These are phyloP conservation scores for Rotaria sp. DNA, from an alignment of 2,888 invertebrate genomes.

Conservation along the genomic window DNA sequence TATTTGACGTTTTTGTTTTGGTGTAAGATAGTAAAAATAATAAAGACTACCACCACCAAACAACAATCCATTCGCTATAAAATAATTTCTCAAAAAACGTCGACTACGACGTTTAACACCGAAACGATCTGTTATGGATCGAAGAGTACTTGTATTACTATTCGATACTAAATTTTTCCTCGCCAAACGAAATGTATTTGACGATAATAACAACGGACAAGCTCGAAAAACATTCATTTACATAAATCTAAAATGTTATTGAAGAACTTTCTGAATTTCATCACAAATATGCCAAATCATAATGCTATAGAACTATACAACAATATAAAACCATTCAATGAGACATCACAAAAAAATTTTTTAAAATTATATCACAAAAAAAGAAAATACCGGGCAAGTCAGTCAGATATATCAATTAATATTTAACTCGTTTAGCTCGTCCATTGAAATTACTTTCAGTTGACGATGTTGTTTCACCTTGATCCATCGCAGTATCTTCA, in stretches of 20 bases:
- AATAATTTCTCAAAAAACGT: neutral
- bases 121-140: neutral
- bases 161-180: neutral
- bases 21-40: conserved; percentile 14
- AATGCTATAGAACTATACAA: neutral
- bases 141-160: neutral
- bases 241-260: neutral
- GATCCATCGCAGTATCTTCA: neutral
- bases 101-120: neutral
- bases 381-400: neutral
- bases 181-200: neutral
- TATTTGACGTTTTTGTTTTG: conserved; percentile 32
- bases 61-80: neutral
- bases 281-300: neutral
- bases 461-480: neutral
- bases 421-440: neutral
- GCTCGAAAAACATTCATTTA: neutral
- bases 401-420: neutral
- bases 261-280: neutral
- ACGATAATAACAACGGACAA: neutral
- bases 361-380: neutral
- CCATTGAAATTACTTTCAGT: neutral
- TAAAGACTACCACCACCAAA: conserved; percentile 13
- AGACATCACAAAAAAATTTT: neutral
- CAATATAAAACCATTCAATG: neutral